Base-by-base conservation (phyloP, 2,888 invertebrate species). In the Tiliacea citrago region DNA sequence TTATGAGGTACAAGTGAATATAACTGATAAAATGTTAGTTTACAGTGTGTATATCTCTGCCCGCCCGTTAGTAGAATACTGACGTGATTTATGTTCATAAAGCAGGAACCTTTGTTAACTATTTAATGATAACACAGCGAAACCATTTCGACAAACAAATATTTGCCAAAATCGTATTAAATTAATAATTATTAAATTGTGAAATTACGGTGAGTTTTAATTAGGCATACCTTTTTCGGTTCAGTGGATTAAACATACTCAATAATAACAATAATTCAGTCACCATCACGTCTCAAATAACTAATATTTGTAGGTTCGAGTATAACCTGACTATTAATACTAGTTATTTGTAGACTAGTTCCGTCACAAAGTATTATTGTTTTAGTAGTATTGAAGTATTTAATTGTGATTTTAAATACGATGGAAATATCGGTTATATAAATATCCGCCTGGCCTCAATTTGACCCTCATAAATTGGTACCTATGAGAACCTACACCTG, bases 401-500 rank as follows among this genome's bases (percentile, higher is more conserved):
- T 53, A 2, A 21, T 21, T 21, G n/a, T 35, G 16, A 58, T 21
- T 69, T 57, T 16, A 39, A 12, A 24, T 10, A 42, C 10, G 12
- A 55, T 47, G 5, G 16, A n/a, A 58, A 73, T 61, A 61, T 57
- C 45, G 51, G n/a, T 39, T 53, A 74, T 53, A 74, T 62, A 81
- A 81, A 81, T 55, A 80, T 35, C 12, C 4, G 12, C 29, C 8
- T 57, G 12, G 29, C 82, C 67, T 75, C 62, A 53, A 68, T 75
- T 63, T 47, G 29, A 63, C 76, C 82, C 67, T 75, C 67, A 68
- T 75, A 75, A 53, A 78, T 78, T 67, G 29, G 24, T 51, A n/a
- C 29, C 16, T 63, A 53, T 75, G 78, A 47, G 76, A 78, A 63
- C 53, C 51, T 18, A 53, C 77, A 79, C 57, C 82, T 75, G 82